Conservation (phyloP, 2,113 vertebrate species). For the Chaetura pelagica region DNA sequence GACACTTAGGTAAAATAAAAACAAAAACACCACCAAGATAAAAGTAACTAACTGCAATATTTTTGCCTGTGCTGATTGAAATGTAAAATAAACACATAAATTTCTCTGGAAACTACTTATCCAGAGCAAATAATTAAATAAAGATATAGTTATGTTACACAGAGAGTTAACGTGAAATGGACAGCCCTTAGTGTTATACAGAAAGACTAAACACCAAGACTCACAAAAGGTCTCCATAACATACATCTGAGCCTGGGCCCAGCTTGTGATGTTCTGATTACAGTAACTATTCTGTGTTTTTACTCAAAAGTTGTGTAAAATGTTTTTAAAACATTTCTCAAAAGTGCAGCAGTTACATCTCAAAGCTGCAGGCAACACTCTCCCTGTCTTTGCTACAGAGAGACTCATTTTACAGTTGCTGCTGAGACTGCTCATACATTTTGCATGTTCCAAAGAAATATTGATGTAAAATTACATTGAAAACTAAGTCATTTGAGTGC, state of each 20-base stretch:
- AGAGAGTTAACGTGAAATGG: background rate
- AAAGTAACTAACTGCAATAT: background rate
- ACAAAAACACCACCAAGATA: background rate
- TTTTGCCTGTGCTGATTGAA: background rate
- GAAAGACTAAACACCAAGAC: background rate
- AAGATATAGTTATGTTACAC: background rate
- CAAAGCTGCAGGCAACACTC: background rate
- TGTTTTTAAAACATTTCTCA: background rate
- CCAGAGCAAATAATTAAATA: background rate
- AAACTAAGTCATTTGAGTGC: background rate
- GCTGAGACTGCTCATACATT: background rate
- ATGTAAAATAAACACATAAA: background rate
- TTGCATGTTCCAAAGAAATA: background rate
- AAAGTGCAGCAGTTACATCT: background rate
- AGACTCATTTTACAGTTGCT: background rate
- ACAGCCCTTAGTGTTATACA: background rate
- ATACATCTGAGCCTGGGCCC: background rate
- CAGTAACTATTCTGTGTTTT: constrained; percentile 10
- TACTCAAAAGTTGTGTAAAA: background rate
- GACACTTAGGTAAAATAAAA: background rate
- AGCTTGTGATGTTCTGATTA: background rate
- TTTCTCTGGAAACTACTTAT: background rate
- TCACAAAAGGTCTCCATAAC: background rate
- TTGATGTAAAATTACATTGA: background rate
- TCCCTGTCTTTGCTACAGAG: background rate